A percentile compares a stretch with the other conserved stretches of the same genome.
phyloP scores from a whole-genome alignment of 2,888 invertebrate genomes.

The Pheosia tremula region DNA sequence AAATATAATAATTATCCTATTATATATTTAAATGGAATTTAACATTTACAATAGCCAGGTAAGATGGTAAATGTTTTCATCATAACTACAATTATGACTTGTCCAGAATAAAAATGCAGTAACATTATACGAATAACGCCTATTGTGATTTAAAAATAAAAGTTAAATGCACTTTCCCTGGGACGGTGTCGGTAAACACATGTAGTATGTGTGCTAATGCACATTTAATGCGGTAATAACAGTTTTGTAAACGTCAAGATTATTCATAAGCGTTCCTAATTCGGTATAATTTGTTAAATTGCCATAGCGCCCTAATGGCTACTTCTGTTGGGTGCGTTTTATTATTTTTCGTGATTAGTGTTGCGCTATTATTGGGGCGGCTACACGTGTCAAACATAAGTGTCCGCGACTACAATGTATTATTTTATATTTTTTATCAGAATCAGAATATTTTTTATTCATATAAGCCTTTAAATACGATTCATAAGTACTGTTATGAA shows the following conservation, averaged over 20 bases:
- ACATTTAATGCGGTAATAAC: constrained; percentile 36
- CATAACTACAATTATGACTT: too few relatives aligned
- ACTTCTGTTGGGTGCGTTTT: neutral
- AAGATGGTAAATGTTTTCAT: too few relatives aligned
- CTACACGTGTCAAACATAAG: neutral
- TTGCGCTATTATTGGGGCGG: neutral
- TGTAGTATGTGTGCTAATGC: constrained; percentile 37
- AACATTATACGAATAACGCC: neutral
- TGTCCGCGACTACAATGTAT: too few relatives aligned
- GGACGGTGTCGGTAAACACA: constrained; percentile 25
- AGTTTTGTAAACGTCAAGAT: constrained; percentile 31
- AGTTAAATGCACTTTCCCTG: constrained; percentile 36
- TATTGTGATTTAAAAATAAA: constrained; percentile 34
- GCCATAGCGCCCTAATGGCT: constrained; percentile 27
- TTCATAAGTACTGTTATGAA: too few relatives aligned
- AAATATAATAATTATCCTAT: too few relatives aligned
- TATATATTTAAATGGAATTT: too few relatives aligned
- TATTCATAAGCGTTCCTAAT: constrained; percentile 34
- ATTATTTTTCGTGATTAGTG: constrained; percentile 4
- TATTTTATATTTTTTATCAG: too few relatives aligned
- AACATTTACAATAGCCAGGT: too few relatives aligned
- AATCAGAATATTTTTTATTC: too few relatives aligned
- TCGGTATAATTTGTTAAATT: constrained; percentile 34
- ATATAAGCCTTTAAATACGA: too few relatives aligned
- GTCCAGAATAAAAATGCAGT: neutral